Base-by-base conservation (phyloP, 2,888 invertebrate species). In the Lochmaea crataegi region DNA sequence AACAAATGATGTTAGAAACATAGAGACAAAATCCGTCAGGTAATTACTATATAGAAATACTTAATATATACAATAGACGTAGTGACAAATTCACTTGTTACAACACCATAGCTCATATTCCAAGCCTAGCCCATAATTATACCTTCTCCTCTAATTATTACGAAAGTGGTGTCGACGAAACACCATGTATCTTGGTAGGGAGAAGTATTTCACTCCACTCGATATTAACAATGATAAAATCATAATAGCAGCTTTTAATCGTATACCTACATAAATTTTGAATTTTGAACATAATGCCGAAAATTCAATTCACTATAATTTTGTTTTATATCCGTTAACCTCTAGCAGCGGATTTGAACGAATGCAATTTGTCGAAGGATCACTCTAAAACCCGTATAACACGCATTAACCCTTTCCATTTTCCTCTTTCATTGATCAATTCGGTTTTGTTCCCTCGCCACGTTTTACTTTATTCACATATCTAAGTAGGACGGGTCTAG, bases 391-490 rank as follows among this genome's bases (percentile, higher is more conserved):
- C 53, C 74, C 61, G 64, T 69, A 70, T 72, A 71, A 74, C 72
- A 74, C 65, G 61, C 72, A 74, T 76, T 74, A 72, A 70, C 74
- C 74, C 72, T 53, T 65, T 72, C 72, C 73, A 60, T 73, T 76
- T 69, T 69, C 69, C 70, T 73, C 66, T 70, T 67, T 38, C 74
- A 75, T 73, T 76, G 76, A 73, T 76, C 72, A 74, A 69, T 45
- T 53, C 75, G 65, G 68, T 72, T 74, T 76, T 77, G 78, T 79
- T 79, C 73, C 73, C 73, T 76, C 75, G 73, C 76, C 76, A 75
- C 64, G 74, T 72, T 77, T 76, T 72, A 80, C 74, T 76, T 78
- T 74, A 72, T 75, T 77, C 78, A 80, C 78, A 80, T 80, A 80
- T 80, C 77, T 77, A 76, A 75, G 75, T 65, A 73, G 76, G 74